Percentiles rank a stretch among this genome's conserved stretches.
phyloP scores from a whole-genome alignment of 2,797 vertebrate genomes.

The Pipistrellus nathusii region DNA sequence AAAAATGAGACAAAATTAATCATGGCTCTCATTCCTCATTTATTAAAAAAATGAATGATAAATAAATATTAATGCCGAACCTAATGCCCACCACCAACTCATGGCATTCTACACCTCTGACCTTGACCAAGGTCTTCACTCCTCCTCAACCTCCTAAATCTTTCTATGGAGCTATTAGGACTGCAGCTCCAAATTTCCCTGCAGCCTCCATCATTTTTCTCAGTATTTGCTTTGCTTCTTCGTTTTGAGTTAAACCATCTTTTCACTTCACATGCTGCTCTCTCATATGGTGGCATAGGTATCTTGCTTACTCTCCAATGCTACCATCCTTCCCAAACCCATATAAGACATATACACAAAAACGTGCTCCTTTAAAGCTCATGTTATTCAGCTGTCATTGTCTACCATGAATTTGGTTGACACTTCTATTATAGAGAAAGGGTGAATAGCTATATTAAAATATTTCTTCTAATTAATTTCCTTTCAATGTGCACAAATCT shows the following conservation, averaged over 20 bases:
- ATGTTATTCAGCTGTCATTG: background rate
- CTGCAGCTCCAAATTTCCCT: background rate
- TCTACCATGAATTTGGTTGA: too few relatives aligned
- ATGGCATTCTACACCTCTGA: background rate
- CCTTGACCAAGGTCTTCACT: background rate
- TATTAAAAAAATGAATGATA: background rate
- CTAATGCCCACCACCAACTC: background rate
- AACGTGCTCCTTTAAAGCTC: slow-evolving; percentile 3
- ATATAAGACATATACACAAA: background rate
- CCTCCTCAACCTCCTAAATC: background rate
- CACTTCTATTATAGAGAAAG: too few relatives aligned
- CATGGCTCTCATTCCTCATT: background rate
- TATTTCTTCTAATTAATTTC: too few relatives aligned
- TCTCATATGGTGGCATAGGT: background rate
- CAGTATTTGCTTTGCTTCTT: slow-evolving; percentile 22
- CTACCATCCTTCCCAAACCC: background rate
- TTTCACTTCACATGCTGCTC: background rate
- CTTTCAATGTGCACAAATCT: too few relatives aligned
- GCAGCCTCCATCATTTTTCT: background rate
- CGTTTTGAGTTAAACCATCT: background rate
- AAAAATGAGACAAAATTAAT: background rate
- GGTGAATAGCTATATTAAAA: too few relatives aligned
- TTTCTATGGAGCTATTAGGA: background rate
- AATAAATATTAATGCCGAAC: background rate
- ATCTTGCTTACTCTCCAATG: background rate